Conservation (phyloP, 2,113 vertebrate genomes). For the Octodon degus region DNA sequence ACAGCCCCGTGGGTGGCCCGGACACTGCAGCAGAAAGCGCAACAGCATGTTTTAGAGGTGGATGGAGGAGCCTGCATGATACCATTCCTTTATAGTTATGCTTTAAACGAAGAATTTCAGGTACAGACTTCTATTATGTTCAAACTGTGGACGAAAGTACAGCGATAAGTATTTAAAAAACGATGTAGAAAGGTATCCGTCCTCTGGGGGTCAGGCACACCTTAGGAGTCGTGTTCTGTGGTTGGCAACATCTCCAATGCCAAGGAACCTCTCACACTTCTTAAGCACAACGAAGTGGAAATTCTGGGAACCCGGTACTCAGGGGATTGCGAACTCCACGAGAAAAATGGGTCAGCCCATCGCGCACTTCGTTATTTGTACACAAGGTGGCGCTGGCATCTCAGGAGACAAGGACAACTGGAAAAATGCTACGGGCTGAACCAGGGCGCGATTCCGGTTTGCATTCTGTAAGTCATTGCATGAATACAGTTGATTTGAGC, state of each 20-base stretch:
- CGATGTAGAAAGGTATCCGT: neutral
- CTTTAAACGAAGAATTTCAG: neutral
- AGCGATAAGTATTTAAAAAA: neutral
- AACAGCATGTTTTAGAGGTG: neutral
- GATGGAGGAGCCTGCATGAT: neutral
- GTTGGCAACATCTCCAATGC: neutral
- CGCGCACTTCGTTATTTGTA: neutral
- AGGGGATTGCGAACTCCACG: neutral
- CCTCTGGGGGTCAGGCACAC: neutral
- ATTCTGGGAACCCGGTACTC: neutral
- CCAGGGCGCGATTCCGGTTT: neutral
- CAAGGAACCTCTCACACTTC: neutral
- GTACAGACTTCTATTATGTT: neutral
- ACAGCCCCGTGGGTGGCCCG: neutral
- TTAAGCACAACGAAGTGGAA: neutral
- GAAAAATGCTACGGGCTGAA: rapidly evolving
- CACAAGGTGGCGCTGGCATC: conserved; percentile 74
- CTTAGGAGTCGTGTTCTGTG: neutral
- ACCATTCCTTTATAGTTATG: neutral
- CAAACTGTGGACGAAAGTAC: neutral
- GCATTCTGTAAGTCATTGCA: neutral
- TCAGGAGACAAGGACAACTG: neutral
- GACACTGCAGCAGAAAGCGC: neutral
- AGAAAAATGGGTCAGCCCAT: neutral
- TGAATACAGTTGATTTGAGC: conserved; percentile 1